phyloP scores from a whole-genome alignment of 2,888 invertebrate genomes.

The Acanthopleura granulata region DNA sequence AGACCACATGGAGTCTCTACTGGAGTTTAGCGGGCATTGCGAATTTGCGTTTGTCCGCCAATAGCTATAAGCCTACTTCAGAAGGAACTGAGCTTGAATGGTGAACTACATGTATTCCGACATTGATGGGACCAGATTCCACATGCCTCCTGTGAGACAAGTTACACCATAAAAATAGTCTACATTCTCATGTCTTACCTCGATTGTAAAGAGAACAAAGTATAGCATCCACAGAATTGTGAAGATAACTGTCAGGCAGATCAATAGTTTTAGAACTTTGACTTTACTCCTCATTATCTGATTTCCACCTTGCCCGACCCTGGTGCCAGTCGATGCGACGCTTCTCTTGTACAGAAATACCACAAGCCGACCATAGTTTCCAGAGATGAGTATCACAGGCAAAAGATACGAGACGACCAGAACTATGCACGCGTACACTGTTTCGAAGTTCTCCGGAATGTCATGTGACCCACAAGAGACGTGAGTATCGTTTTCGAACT shows the following conservation, averaged over 20 bases:
- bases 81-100: neutral
- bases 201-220: slow-evolving; percentile 34
- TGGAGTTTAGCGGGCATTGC: no score
- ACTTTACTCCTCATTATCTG: slow-evolving; percentile 20
- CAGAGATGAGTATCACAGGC: slow-evolving; percentile 28
- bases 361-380: slow-evolving; percentile 29
- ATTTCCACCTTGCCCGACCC: neutral
- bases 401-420: slow-evolving; percentile 30
- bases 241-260: slow-evolving; percentile 28
- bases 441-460: slow-evolving; percentile 36
- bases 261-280: slow-evolving; percentile 24
- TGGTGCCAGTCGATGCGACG: neutral
- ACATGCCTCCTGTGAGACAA: no score
- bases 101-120: no score
- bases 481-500: slow-evolving; percentile 15
- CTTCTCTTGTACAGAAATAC: slow-evolving; percentile 23
- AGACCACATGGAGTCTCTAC: no score
- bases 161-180: no score
- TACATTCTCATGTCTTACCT: slow-evolving; percentile 26
- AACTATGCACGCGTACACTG: slow-evolving; percentile 31
- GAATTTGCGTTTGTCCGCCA: no score
- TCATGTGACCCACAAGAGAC: slow-evolving; percentile 37
- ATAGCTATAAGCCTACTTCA: no score
- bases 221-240: slow-evolving; percentile 33
- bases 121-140: no score